Evolutionary conservation across 2,888 invertebrate genomes (phyloP).

Genomic region (Trichopria drosophilae): DNA sequence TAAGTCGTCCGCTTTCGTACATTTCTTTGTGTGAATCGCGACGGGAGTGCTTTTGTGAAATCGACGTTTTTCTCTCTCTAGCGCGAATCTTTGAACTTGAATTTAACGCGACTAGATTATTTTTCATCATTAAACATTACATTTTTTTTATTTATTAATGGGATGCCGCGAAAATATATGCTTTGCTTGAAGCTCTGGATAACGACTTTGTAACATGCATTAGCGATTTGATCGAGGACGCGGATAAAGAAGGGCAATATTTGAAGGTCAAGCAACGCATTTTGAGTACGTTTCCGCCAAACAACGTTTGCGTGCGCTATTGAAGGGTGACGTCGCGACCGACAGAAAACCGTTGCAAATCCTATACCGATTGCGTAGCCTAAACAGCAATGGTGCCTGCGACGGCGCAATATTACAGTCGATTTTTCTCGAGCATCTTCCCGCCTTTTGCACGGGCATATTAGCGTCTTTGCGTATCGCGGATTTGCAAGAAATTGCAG

Average conservation of each 20-base stretch:
- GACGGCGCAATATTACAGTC: not conserved
- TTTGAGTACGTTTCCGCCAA: slow-evolving; percentile 7
- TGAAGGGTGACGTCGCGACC: slow-evolving; percentile 3
- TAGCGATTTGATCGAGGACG: not conserved
- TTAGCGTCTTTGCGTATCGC: slow-evolving; percentile 3
- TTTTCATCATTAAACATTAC: too few relatives aligned
- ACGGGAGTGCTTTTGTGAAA: too few relatives aligned
- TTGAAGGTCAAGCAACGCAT: too few relatives aligned
- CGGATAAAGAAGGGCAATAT: not conserved
- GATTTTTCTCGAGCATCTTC: slow-evolving; percentile 20
- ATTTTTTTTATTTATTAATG: too few relatives aligned
- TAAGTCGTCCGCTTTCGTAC: too few relatives aligned
- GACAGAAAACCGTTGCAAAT: slow-evolving; percentile 8
- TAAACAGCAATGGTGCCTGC: not conserved
- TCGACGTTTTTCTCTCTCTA: too few relatives aligned
- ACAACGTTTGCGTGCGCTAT: not conserved
- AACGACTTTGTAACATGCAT: not conserved
- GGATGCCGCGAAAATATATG: not conserved
- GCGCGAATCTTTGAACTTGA: too few relatives aligned
- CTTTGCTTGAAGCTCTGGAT: not conserved
- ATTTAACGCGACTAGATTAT: too few relatives aligned
- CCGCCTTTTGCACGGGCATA: slow-evolving; percentile 7
- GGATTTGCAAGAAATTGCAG: slow-evolving; percentile 15
- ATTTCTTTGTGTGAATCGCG: too few relatives aligned
- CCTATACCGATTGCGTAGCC: slow-evolving; percentile 3